Conservation (phyloP, 2,797 vertebrate genomes). For the Acanthis flammea region DNA sequence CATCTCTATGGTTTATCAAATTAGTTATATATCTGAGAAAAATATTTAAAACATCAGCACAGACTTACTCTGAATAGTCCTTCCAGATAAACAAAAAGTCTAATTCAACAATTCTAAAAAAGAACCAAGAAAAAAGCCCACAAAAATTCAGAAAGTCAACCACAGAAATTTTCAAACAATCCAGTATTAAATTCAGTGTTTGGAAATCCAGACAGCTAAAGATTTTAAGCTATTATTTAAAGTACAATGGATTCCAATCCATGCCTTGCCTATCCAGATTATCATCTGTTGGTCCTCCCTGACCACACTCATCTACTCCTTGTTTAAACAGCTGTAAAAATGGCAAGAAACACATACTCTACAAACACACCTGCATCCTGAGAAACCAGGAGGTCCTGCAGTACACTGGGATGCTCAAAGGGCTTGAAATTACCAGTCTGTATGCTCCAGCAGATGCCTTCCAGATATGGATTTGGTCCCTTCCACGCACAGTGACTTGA, state of each 20-base stretch:
- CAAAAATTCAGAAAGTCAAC: background rate
- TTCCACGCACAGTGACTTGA: background rate
- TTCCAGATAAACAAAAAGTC: background rate
- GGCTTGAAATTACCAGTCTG: background rate
- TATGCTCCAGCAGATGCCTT: background rate
- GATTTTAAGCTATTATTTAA: background rate
- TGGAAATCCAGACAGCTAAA: background rate
- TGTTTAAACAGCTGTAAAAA: background rate
- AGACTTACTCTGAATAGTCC: background rate
- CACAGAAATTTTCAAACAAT: background rate
- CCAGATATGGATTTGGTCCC: background rate
- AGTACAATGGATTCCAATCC: background rate
- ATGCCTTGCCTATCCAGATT: background rate
- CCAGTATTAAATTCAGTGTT: background rate
- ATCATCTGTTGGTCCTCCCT: background rate
- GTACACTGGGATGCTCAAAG: background rate
- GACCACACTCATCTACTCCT: background rate
- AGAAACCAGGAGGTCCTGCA: background rate
- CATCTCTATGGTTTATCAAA: background rate
- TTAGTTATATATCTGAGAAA: background rate
- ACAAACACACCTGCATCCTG: background rate
- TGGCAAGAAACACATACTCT: background rate
- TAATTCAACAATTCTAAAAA: background rate
- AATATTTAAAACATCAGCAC: background rate
- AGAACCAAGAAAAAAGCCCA: background rate